Conservation (phyloP, 2,888 invertebrate species). For the Agrilus mali region DNA sequence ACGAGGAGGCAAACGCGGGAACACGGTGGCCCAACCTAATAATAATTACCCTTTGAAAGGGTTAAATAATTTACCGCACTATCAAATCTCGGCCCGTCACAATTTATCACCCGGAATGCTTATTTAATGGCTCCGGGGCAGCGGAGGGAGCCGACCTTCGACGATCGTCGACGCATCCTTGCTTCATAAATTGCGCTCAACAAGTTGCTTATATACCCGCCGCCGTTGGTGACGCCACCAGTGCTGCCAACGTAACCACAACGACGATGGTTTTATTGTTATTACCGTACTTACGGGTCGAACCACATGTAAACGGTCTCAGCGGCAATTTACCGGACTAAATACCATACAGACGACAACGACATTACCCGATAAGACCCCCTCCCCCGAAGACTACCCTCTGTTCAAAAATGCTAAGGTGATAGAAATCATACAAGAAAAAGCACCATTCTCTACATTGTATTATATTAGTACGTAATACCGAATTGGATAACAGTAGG, state of each 20-base stretch:
- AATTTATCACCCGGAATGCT: slow-evolving; percentile 37
- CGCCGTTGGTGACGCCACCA: slow-evolving; percentile 4
- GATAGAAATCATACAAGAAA: too few relatives aligned
- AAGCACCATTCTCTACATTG: too few relatives aligned
- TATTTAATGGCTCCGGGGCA: slow-evolving; percentile 34
- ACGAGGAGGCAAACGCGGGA: too few relatives aligned
- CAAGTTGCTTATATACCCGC: slow-evolving; percentile 36
- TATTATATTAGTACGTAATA: too few relatives aligned
- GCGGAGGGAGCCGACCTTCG: slow-evolving; percentile 22
- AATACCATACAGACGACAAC: too few relatives aligned
- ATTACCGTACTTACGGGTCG: slow-evolving; percentile 37
- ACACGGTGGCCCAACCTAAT: slow-evolving; percentile 24
- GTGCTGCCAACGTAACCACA: too few relatives aligned
- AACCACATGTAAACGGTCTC: slow-evolving; percentile 35
- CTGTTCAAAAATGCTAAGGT: too few relatives aligned
- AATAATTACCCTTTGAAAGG: slow-evolving; percentile 35
- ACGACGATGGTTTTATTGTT: slow-evolving; percentile 34
- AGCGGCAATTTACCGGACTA: slow-evolving; percentile 22
- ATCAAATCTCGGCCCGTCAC: slow-evolving; percentile 38
- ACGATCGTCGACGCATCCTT: slow-evolving; percentile 28
- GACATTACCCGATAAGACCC: too few relatives aligned
- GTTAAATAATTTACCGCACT: slow-evolving; percentile 38
- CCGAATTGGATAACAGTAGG: too few relatives aligned
- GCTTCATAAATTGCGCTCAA: slow-evolving; percentile 38
- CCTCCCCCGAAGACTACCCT: too few relatives aligned